Evolutionary conservation across 2,888 invertebrate genomes (phyloP), one percentile per base, ranked within the genome.

Genomic region (Anoplius nigerrimus): DNA sequence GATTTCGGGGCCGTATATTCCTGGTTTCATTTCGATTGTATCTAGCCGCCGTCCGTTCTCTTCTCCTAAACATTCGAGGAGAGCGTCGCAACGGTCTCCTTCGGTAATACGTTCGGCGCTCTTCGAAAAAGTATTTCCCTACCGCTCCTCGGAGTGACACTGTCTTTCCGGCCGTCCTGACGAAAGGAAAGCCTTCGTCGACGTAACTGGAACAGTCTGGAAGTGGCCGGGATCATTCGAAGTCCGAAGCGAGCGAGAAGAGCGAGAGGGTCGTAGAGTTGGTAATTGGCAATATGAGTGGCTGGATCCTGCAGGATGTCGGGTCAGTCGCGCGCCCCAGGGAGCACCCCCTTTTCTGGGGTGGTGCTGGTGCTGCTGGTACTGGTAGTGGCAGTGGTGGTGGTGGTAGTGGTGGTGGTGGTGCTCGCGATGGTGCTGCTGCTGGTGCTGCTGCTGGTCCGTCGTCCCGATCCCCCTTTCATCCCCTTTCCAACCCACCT

Each of bases 231-330:
- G 82, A 84, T 86, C 81, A 83, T 83, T 81, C 82, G 75, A 86
- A 86, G 85, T 86, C 85, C 78, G 80, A 81, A 75, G 75, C 77
- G 79, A 81, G 82, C 72, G 81, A 62, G 48, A 78, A 75, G 80
- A 84, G 83, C 72, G 84, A 84, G 86, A 86, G 84, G 84, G 82
- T 85, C 85, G 86, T 80, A 76, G 87, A 88, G 88, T 88, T 87
- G 86, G 88, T 88, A 88, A 88, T 88, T 88, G 88, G 88, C 88
- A 88, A 88, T 88, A 88, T 87, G 88, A 88, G 88, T 87, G 87
- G 87, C 85, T 85, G 86, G 84, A 86, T 84, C 85, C 83, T 82
- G 80, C 77, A 80, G 82, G 84, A 86, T 85, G 87, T 87, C 86
- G 88, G 88, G 87, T 88, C 88, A 88, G 85, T 87, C 87, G 86